Conservation (phyloP, 2,797 vertebrate genomes). For the Trachops cirrhosus region DNA sequence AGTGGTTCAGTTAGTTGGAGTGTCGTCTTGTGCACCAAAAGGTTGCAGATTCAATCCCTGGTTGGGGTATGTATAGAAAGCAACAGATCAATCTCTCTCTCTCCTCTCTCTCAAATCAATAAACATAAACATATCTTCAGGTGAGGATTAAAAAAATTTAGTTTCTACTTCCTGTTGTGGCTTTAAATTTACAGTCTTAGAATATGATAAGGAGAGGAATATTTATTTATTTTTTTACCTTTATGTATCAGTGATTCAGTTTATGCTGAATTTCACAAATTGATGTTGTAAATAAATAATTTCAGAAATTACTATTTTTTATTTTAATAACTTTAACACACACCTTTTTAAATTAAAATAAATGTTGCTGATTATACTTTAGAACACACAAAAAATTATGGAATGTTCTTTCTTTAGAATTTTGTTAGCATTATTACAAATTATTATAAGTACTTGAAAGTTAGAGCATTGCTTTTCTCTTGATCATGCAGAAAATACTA, state of each 20-base stretch:
- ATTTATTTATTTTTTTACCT: slow-evolving; percentile 37
- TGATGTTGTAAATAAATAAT: not conserved
- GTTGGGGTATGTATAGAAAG: not conserved
- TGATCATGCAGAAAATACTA: not conserved
- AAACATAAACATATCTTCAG: not conserved
- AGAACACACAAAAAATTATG: not conserved
- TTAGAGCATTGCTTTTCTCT: not conserved
- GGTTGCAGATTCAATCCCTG: not conserved
- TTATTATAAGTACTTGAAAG: not conserved
- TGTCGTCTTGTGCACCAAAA: not conserved
- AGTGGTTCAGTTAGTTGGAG: not conserved
- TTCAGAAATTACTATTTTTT: slow-evolving; percentile 20
- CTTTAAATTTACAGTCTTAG: slow-evolving; percentile 9
- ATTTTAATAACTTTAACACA: not conserved
- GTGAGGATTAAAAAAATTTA: slow-evolving; percentile 18
- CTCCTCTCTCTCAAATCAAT: not conserved
- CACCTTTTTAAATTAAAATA: not conserved
- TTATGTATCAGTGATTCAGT: not conserved
- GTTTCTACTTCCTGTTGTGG: slow-evolving; percentile 25
- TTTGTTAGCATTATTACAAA: not conserved
- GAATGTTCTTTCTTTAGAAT: not conserved
- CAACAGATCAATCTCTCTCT: not conserved
- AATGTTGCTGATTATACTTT: not conserved
- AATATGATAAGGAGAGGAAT: slow-evolving; percentile 26
- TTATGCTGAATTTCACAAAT: slow-evolving; percentile 44